Evolutionary conservation across 2,888 invertebrate genomes (phyloP).

Genomic region (Philereme transversata): DNA sequence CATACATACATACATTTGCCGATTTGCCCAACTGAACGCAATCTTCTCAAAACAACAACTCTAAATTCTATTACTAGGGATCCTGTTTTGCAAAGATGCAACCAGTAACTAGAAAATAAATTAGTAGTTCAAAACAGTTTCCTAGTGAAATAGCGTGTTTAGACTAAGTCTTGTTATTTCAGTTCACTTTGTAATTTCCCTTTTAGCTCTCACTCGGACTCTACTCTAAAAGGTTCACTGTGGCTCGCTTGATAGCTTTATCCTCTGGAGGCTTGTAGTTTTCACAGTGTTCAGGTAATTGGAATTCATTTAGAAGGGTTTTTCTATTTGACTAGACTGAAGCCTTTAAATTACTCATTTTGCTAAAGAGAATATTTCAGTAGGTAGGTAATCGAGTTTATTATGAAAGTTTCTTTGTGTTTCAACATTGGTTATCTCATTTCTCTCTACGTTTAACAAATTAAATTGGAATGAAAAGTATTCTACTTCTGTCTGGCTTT

Average conservation of each 20-base stretch:
- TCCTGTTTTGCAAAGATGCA: background rate
- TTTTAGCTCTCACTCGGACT: background rate
- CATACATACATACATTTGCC: too few relatives aligned
- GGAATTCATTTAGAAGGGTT: constrained; percentile 9
- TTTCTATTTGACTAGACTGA: background rate
- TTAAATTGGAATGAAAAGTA: constrained; percentile 1
- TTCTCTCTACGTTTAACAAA: constrained; percentile 1
- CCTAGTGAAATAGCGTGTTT: constrained; percentile 5
- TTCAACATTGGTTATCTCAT: constrained; percentile 1
- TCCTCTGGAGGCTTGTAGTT: constrained; percentile 8
- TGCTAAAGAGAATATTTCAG: background rate
- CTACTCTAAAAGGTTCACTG: constrained; percentile 8
- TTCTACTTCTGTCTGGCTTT: background rate
- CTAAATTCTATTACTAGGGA: background rate
- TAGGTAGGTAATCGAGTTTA: background rate
- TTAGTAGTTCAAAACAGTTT: constrained; percentile 10
- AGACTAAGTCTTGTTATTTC: constrained; percentile 4
- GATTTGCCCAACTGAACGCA: too few relatives aligned
- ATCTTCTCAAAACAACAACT: too few relatives aligned
- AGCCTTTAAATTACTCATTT: background rate
- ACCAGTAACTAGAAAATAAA: background rate
- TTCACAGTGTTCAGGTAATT: constrained; percentile 12
- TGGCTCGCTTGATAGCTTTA: constrained; percentile 7
- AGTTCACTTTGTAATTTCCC: constrained; percentile 4
- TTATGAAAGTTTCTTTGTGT: constrained; percentile 8